Conservation (phyloP, 2,888 invertebrate genomes). For the Chromoteleia sp. region DNA sequence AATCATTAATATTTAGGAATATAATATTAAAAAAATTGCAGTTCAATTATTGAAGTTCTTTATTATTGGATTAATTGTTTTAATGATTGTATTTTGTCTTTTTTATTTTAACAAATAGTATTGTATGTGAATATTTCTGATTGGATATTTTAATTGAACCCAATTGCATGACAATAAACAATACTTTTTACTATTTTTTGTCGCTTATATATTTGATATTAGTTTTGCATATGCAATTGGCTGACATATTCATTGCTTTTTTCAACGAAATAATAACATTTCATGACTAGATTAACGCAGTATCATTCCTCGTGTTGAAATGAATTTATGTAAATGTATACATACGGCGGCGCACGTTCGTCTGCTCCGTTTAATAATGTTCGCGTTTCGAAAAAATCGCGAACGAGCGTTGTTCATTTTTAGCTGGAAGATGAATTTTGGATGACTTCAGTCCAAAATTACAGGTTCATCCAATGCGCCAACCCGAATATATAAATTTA, state of each 20-base stretch:
- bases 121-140: no score
- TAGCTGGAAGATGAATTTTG: neutral
- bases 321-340: slow-evolving; percentile 38
- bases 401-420: neutral
- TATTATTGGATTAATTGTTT: no score
- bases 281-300: slow-evolving; percentile 21
- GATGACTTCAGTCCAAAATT: neutral
- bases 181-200: neutral
- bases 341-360: neutral
- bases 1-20: neutral
- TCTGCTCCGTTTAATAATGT: slow-evolving; percentile 6
- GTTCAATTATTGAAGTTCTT: no score
- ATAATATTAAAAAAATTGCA: no score
- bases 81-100: no score
- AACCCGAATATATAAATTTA: neutral
- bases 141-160: no score
- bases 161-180: no score
- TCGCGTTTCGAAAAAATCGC: neutral
- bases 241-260: slow-evolving; percentile 22
- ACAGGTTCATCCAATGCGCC: neutral
- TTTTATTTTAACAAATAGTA: no score
- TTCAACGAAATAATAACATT: neutral
- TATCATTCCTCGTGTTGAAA: slow-evolving; percentile 12
- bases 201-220: neutral
- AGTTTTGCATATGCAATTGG: slow-evolving; percentile 6